Base-by-base conservation (phyloP, 1,140 invertebrate genomes). In the Drosophila sp. region DNA sequence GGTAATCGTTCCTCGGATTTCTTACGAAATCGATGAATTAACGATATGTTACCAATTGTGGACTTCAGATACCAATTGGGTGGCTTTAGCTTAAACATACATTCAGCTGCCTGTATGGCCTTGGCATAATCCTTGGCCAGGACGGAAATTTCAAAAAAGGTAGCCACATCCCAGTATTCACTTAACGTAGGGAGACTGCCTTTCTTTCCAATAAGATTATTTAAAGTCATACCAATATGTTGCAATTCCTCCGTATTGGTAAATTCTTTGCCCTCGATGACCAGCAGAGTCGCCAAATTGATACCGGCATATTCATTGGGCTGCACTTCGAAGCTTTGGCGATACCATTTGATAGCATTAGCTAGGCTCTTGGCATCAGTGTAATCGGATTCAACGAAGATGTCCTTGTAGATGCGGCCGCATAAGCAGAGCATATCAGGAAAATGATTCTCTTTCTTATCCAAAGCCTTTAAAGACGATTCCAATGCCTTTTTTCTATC, bases 151-250 rank as follows among this genome's bases (percentile, higher is more conserved):
- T 99, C 99, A 93, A 99, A 99, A 93, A 99, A 99, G 1, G 98
- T 99, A 0, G 99, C 99, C 5, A 99, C 98, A 93, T 99, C 98
- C 99, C 99, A 99, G 91, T 99, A 99, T 90, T 99, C 98, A 81
- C 96, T 97, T 2, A 99, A 93, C 23, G 97, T 97, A 0, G 95
- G 95, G 17, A 99, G 92, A 91, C 97, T 98, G 25, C 99, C 99
- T 92, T 99, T 99, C 90, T 98, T 97, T 0, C 99, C 99, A 91
- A 99, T 99, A 50, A 99, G 93, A 93, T 99, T 99, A 92, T 99
- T 99, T 55, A 99, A 92, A 3, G 98, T 96, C 94, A 99, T 97
- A 65, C 96, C 97, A 95, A 82, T 93, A 90, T 92, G 80, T 90
- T 98, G 97, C 41, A 99, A 92, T 92, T 98, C 98, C 84, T 96